Percentiles rank a stretch among this genome's conserved stretches.
Conservation (phyloP, 2,797 vertebrate species). For the Myripristis jacobus region DNA sequence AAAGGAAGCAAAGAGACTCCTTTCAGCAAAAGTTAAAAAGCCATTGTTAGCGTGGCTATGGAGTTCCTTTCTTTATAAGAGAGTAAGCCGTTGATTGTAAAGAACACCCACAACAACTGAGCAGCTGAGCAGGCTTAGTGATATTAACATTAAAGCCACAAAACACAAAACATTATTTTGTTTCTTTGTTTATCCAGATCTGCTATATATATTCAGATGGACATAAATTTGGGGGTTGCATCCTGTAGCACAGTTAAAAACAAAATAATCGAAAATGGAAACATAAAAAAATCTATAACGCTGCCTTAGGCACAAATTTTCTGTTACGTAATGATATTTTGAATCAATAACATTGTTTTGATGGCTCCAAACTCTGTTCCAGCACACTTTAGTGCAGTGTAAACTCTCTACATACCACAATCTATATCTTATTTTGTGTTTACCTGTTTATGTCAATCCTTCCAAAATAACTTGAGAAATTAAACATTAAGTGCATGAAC, state of each 20-base stretch:
- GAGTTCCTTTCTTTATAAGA: background rate
- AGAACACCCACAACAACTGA: conserved; percentile 5
- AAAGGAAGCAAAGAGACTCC: no score
- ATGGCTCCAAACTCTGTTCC: background rate
- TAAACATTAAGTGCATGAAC: background rate
- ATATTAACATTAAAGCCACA: background rate
- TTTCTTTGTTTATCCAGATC: background rate
- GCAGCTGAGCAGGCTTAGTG: background rate
- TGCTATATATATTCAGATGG: conserved; percentile 1
- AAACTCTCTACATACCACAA: background rate
- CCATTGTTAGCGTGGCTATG: background rate
- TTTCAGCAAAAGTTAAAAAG: conserved; percentile 1
- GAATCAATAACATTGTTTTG: conserved; percentile 3
- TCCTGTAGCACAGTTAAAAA: conserved; percentile 12
- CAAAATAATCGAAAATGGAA: conserved; percentile 54
- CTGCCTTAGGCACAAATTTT: conserved; percentile 36
- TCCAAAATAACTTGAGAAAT: background rate
- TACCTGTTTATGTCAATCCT: background rate
- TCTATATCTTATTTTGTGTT: background rate
- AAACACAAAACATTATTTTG: background rate
- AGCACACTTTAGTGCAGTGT: background rate
- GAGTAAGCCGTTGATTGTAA: background rate
- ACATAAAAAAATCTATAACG: conserved; percentile 57
- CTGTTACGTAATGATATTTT: conserved; percentile 56
- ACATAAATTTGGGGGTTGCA: conserved; percentile 30